Percentiles rank a stretch among this genome's conserved stretches.
These are phyloP conservation scores for Heliopora coerulea DNA, from an alignment of 92 coral and sea anemone genomes.

Conservation along the genomic window DNA sequence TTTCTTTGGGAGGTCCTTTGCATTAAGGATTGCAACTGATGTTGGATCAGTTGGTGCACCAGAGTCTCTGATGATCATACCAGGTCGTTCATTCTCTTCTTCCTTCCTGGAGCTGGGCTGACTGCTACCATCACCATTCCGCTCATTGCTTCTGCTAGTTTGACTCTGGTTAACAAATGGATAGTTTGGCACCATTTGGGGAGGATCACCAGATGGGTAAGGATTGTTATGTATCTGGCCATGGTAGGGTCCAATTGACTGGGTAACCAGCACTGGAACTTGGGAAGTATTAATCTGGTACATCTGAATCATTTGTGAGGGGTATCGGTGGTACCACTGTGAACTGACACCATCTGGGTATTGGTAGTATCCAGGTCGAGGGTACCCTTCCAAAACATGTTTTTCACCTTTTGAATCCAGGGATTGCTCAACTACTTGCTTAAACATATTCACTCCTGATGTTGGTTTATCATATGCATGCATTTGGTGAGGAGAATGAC, in stretches of 20 bases:
- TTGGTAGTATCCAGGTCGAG: constrained; percentile 49
- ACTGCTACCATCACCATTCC: constrained; percentile 43
- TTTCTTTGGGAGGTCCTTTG: constrained; percentile 56
- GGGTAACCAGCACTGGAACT: constrained; percentile 55
- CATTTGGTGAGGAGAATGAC: constrained; percentile 60
- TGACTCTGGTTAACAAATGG: constrained; percentile 59
- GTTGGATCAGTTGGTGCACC: constrained; percentile 94
- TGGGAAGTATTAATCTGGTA: constrained; percentile 58
- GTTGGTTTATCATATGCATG: constrained; percentile 51
- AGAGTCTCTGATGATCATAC: constrained; percentile 10
- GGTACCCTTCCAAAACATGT: constrained; percentile 57
- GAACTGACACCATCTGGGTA: constrained; percentile 62
- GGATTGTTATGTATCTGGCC: constrained; percentile 45
- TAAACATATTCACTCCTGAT: constrained; percentile 77
- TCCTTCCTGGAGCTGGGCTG: constrained; percentile 46
- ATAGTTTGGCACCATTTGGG: constrained; percentile 38
- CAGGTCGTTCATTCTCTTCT: constrained; percentile 6
- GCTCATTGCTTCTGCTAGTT: constrained; percentile 51
- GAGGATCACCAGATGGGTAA: constrained; percentile 54
- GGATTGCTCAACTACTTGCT: constrained; percentile 81
- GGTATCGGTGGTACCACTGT: constrained; percentile 41
- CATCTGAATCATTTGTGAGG: constrained; percentile 46
- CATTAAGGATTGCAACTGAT: constrained; percentile 88
- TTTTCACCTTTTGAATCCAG: constrained; percentile 63
- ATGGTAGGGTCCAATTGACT: constrained; percentile 4